phyloP scores from a whole-genome alignment of 2,113 vertebrate species.

The Onychostruthus taczanowskii region DNA sequence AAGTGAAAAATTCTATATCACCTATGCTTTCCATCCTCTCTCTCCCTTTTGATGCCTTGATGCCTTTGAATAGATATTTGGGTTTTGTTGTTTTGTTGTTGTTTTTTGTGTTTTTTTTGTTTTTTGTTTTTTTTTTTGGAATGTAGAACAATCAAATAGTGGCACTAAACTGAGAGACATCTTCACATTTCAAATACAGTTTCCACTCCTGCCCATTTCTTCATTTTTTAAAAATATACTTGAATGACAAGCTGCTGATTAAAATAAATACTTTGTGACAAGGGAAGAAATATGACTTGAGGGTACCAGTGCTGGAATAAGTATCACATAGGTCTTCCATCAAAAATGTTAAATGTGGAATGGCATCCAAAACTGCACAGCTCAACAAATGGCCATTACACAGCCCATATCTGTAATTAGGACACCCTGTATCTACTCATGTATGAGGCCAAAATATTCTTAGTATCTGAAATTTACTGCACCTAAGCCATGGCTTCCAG shows the following conservation, averaged over 20 bases:
- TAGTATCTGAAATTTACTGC: background rate
- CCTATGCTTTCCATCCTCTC: background rate
- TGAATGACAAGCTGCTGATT: conserved; percentile 69
- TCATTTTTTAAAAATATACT: background rate
- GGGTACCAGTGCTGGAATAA: conserved; percentile 47
- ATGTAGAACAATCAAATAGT: background rate
- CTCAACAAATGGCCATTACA: conserved; percentile 20
- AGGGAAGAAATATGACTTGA: conserved; percentile 64
- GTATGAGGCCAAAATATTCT: background rate
- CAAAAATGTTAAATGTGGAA: conserved; percentile 52
- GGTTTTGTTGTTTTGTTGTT: background rate
- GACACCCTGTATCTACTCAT: background rate
- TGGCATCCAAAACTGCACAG: conserved; percentile 41
- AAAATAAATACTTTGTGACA: conserved; percentile 80
- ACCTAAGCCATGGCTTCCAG: background rate
- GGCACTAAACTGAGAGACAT: background rate
- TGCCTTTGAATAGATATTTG: conserved; percentile 19
- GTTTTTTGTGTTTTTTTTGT: no score
- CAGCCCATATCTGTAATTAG: background rate
- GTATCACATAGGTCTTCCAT: conserved; percentile 55
- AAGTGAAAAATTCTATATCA: conserved; percentile 13
- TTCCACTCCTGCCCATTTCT: background rate
- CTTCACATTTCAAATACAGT: background rate
- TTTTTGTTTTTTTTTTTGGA: conserved; percentile 37
- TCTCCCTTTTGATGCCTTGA: background rate